Evolutionary conservation across 2,113 vertebrate genomes (phyloP).

Genomic region (Phycodurus eques): DNA sequence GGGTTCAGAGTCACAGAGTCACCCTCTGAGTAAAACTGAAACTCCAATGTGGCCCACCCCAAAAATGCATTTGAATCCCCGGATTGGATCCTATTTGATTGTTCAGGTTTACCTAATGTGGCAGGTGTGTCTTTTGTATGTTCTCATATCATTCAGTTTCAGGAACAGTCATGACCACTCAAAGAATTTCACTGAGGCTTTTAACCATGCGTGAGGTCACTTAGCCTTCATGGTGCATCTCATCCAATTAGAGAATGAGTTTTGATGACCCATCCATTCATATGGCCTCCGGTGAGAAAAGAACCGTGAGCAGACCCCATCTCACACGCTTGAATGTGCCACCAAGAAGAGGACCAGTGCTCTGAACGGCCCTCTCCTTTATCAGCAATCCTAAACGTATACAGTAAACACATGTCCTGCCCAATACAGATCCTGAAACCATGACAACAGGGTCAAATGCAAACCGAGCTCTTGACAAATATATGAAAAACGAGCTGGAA

Average conservation of each 20-base stretch:
- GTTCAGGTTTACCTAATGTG: background rate
- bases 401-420: constrained; percentile 58
- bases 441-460: constrained; percentile 61
- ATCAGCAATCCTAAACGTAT: constrained; percentile 52
- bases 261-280: constrained; percentile 22
- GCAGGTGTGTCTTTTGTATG: background rate
- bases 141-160: background rate
- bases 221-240: constrained; percentile 31
- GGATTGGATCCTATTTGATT: background rate
- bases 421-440: constrained; percentile 47
- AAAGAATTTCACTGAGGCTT: background rate
- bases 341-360: constrained; percentile 45
- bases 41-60: too few species aligned
- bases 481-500: constrained; percentile 47
- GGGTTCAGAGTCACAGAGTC: too few species aligned
- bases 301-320: constrained; percentile 26
- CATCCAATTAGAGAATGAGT: constrained; percentile 47
- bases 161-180: background rate
- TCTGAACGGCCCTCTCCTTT: constrained; percentile 46
- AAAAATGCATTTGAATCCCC: too few species aligned
- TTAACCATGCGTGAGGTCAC: constrained; percentile 8
- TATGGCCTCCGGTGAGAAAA: constrained; percentile 34
- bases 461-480: constrained; percentile 68
- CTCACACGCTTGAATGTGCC: constrained; percentile 44
- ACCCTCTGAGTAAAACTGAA: background rate